These are phyloP conservation scores for Antheraea assamensis DNA, from an alignment of 2,888 invertebrate genomes.

Conservation along the genomic window DNA sequence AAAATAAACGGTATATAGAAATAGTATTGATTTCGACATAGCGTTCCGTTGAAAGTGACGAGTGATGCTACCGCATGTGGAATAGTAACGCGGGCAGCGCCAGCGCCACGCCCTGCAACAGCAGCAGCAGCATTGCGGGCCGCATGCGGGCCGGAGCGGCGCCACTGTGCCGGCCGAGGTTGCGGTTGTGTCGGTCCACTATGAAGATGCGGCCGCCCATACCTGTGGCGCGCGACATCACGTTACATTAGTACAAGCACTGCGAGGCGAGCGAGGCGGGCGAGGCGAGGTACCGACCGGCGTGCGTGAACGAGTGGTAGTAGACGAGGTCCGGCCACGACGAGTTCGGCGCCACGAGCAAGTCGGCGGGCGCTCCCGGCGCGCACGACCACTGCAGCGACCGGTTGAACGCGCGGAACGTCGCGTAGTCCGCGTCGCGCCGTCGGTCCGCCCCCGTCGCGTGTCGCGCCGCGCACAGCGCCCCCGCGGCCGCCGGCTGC, in stretches of 20 bases:
- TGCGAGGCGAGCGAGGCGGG: too few relatives aligned
- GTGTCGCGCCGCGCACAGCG: slow-evolving; percentile 88
- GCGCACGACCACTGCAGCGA: slow-evolving; percentile 88
- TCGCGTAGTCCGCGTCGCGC: slow-evolving; percentile 88
- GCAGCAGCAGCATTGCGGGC: slow-evolving; percentile 10
- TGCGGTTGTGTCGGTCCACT: slow-evolving; percentile 87
- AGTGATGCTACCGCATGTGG: background rate
- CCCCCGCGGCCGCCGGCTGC: slow-evolving; percentile 86
- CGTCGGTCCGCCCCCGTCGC: slow-evolving; percentile 86
- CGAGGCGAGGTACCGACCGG: slow-evolving; percentile 83
- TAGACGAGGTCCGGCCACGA: slow-evolving; percentile 96
- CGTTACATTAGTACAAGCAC: too few relatives aligned
- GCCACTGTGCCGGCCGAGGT: slow-evolving; percentile 44
- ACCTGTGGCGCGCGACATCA: slow-evolving; percentile 53
- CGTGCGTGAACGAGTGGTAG: slow-evolving; percentile 95
- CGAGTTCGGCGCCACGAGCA: slow-evolving; percentile 92
- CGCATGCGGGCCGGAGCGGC: slow-evolving; percentile 20
- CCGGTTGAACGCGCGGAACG: slow-evolving; percentile 93
- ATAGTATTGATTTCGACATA: background rate
- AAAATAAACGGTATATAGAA: background rate
- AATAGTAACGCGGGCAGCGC: background rate
- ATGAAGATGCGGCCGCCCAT: slow-evolving; percentile 98
- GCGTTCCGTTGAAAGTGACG: background rate
- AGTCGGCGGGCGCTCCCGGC: slow-evolving; percentile 86
- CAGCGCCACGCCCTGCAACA: background rate